phyloP scores from a whole-genome alignment of 2,113 vertebrate genomes.

The Oplegnathus fasciatus region DNA sequence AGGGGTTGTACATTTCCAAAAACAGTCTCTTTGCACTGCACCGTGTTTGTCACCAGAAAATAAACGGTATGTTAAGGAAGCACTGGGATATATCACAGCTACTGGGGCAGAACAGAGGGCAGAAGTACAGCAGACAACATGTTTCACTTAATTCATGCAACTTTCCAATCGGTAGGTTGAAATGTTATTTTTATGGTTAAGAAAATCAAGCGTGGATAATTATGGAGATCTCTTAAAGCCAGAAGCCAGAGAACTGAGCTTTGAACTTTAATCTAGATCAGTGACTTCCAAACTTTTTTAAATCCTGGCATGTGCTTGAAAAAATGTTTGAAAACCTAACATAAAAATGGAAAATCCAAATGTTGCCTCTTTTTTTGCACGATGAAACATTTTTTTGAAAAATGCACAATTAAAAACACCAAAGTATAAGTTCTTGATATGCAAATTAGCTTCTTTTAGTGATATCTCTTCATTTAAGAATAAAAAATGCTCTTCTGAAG shows the following conservation, averaged over 20 bases:
- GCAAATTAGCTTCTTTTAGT: background rate
- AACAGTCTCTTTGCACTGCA: background rate
- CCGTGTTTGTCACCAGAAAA: constrained; percentile 6
- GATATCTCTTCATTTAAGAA: background rate
- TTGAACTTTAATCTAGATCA: background rate
- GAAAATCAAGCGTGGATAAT: background rate
- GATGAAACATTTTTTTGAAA: background rate
- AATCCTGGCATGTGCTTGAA: background rate
- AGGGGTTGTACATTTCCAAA: background rate
- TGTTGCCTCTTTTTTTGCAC: background rate
- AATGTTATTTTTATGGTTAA: background rate
- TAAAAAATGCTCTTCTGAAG: background rate
- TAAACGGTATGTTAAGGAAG: constrained; percentile 1
- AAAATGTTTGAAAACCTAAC: background rate
- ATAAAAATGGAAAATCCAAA: background rate
- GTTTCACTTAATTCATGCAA: background rate
- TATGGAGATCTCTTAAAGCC: background rate
- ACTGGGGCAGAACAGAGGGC: background rate
- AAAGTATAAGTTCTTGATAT: background rate
- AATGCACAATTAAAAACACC: background rate
- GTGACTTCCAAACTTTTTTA: background rate
- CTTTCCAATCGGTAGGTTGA: background rate
- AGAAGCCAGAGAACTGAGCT: background rate
- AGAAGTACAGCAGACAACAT: background rate
- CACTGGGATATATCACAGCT: background rate